Evolutionary conservation across 1,140 invertebrate genomes (phyloP).

Genomic region (Bathynomus jamesi): DNA sequence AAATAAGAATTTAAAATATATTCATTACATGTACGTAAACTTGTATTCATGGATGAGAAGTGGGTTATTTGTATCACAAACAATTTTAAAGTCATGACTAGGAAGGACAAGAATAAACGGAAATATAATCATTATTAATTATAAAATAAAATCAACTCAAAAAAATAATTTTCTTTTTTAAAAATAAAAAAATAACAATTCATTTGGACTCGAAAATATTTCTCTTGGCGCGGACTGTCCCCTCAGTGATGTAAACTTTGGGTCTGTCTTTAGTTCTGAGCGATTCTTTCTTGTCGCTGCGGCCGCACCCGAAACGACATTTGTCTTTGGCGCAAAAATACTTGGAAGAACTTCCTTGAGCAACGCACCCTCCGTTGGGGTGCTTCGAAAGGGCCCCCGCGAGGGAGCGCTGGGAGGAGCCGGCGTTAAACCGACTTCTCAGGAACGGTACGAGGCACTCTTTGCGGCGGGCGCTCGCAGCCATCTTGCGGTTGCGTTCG

Average conservation of each 20-base stretch:
- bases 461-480: conserved; percentile 9
- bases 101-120: conserved; percentile 17
- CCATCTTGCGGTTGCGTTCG: conserved; percentile 6
- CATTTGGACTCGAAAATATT: conserved; percentile 35
- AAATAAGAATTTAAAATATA: no score
- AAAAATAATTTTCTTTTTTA: not conserved
- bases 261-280: conserved; percentile 31
- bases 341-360: conserved; percentile 16
- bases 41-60: no score
- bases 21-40: no score
- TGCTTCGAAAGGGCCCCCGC: conserved; percentile 5
- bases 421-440: conserved; percentile 20
- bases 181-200: conserved; percentile 7
- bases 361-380: conserved; percentile 11
- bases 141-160: conserved; percentile 5
- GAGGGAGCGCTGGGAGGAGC: conserved; percentile 6
- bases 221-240: conserved; percentile 36
- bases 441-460: conserved; percentile 21
- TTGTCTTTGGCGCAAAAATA: conserved; percentile 22
- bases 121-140: not conserved
- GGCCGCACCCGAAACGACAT: conserved; percentile 1
- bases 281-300: conserved; percentile 20
- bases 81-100: conserved; percentile 34
- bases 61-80: no score
- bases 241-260: conserved; percentile 36